Conservation (phyloP, 2,888 invertebrate genomes). For the Cephus rjabovi region DNA sequence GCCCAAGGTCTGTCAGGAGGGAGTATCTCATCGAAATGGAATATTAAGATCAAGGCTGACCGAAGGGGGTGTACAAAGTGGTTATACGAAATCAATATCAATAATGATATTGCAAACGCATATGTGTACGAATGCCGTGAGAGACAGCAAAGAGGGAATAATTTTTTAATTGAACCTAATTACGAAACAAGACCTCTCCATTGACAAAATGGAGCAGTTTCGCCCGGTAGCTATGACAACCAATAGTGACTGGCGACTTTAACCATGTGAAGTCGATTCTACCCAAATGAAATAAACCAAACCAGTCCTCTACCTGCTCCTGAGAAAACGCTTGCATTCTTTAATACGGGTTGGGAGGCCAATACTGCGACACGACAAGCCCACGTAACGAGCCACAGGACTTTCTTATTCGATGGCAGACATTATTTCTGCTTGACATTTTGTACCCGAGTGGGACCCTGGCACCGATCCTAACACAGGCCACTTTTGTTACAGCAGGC, state of each 20-base stretch:
- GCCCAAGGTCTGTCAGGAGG: not conserved
- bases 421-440: constrained; percentile 13
- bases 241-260: not conserved
- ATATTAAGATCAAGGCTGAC: constrained; percentile 44
- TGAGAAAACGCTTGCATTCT: constrained; percentile 35
- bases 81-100: not conserved
- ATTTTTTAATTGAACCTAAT: not conserved
- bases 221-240: not conserved
- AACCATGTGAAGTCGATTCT: not conserved
- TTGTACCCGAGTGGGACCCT: not conserved
- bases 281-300: not conserved
- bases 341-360: constrained; percentile 11
- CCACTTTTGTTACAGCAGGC: not conserved
- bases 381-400: constrained; percentile 12
- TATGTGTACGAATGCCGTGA: not conserved
- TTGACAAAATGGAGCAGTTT: not conserved
- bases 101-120: not conserved
- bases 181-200: not conserved
- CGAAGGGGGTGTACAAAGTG: not conserved
- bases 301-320: not conserved
- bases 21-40: not conserved
- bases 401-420: constrained; percentile 16
- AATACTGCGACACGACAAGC: constrained; percentile 3
- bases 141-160: not conserved
- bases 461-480: not conserved